Base-by-base conservation (phyloP, 2,888 invertebrate species). In the Andrena bicolor region DNA sequence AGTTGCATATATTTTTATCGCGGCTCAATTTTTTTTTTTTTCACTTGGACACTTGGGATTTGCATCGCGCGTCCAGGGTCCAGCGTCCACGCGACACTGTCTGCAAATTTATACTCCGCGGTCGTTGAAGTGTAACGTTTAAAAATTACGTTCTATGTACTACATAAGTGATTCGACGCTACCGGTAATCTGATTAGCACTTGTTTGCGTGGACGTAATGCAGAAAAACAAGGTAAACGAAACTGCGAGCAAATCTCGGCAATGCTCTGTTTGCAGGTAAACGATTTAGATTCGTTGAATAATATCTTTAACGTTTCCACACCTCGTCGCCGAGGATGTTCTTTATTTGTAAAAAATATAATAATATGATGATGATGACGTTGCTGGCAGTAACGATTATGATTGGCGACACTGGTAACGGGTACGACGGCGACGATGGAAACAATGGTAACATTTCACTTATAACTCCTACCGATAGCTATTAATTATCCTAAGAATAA, bases 261-360 rank as follows among this genome's bases (percentile, higher is more conserved):
- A 0, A 23, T 23, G 23, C 23, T 23, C 23, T 23, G 23, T 23
- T 23, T 23, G 23, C 1, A 23, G 28, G 58, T 58, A 28, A 58
- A 56, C 56, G 56, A 58, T 58, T 10, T 13, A 58, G 3, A 48
- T 48, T 48, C 16, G 23, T 49, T 8, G 6, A 49, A 65, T 3
- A 28, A 66, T 13, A 16, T 23, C 7, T 32, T 68, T 23, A 23
- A 53, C 23, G 7, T 68, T 41, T 49, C 41, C 73, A 56, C 23
- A 58, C 77, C 86, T 85, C 85, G 72, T 75, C 78, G 69, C 53
- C 72, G 85, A 88, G 86, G 83, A 74, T 83, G 76, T 83, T 89
- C 85, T 92, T 93, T 93, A 93, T 93, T 93, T 90, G 93, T 93
- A 93, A 93, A 93, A 93, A 93, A 93, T 93, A 93, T 93, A 93